Conservation (phyloP, 2,113 vertebrate species). For the Tricholaema leucomelas region DNA sequence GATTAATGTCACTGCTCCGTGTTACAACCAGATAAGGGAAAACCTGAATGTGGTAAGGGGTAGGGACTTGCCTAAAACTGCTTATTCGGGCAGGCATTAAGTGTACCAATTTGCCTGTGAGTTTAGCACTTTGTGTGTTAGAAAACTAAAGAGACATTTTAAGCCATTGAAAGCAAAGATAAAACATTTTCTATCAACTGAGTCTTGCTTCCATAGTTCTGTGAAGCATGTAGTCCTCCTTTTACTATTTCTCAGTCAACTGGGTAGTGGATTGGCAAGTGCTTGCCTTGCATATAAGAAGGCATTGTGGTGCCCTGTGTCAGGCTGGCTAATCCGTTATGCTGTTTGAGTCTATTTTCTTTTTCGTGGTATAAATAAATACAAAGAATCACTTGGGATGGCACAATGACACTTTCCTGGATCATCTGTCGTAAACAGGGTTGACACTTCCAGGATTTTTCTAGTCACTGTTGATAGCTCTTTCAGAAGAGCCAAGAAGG, state of each 20-base stretch:
- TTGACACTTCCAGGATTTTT: not conserved
- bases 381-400: not conserved
- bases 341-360: constrained; percentile 32
- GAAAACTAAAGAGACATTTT: not conserved
- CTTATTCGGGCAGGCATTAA: not conserved
- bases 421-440: not conserved
- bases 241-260: not conserved
- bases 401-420: not conserved
- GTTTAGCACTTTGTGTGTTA: not conserved
- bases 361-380: constrained; percentile 18
- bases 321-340: not conserved
- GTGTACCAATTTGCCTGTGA: not conserved
- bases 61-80: not conserved
- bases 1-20: not conserved
- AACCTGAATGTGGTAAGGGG: accelerated
- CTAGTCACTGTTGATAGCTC: not conserved
- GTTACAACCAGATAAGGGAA: not conserved
- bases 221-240: not conserved
- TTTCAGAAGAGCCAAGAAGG: constrained; percentile 1
- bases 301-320: not conserved
- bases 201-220: not conserved
- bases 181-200: not conserved
- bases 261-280: not conserved
- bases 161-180: not conserved
- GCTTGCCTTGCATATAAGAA: not conserved